These are phyloP conservation scores for Trochalopteron elliotii DNA, from an alignment of 2,113 vertebrate genomes.

Conservation along the genomic window DNA sequence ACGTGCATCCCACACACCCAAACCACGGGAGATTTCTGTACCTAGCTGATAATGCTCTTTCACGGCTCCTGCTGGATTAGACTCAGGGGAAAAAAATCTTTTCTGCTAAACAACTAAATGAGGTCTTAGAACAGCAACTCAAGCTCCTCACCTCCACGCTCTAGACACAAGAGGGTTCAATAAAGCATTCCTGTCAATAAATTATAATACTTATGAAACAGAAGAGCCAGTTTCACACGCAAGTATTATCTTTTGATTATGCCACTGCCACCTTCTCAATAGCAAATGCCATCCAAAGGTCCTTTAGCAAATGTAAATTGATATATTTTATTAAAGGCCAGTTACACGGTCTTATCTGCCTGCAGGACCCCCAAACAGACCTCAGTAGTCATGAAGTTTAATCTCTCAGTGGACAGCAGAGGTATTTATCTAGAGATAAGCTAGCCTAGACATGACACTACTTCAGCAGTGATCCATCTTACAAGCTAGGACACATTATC, in stretches of 20 bases:
- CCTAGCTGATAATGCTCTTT: conserved; percentile 70
- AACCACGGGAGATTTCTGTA: conserved; percentile 27
- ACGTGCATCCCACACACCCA: neutral
- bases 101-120: conserved; percentile 71
- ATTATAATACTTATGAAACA: neutral
- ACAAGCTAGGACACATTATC: conserved; percentile 24
- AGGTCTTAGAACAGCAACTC: conserved; percentile 68
- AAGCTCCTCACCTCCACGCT: neutral
- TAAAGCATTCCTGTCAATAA: conserved; percentile 24
- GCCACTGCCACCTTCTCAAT: neutral
- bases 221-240: neutral
- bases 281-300: neutral
- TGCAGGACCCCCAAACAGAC: conserved; percentile 18
- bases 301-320: neutral
- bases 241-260: neutral
- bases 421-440: conserved; percentile 51
- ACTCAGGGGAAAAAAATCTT: conserved; percentile 71
- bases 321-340: conserved; percentile 3
- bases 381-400: conserved; percentile 19
- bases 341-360: neutral
- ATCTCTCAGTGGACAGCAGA: conserved; percentile 39
- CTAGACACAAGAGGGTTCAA: conserved; percentile 51
- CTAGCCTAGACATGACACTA: conserved; percentile 28
- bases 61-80: conserved; percentile 72
- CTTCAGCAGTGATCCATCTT: conserved; percentile 47